Conservation (phyloP, 2,113 vertebrate genomes). For the Phyllostomus discolor region DNA sequence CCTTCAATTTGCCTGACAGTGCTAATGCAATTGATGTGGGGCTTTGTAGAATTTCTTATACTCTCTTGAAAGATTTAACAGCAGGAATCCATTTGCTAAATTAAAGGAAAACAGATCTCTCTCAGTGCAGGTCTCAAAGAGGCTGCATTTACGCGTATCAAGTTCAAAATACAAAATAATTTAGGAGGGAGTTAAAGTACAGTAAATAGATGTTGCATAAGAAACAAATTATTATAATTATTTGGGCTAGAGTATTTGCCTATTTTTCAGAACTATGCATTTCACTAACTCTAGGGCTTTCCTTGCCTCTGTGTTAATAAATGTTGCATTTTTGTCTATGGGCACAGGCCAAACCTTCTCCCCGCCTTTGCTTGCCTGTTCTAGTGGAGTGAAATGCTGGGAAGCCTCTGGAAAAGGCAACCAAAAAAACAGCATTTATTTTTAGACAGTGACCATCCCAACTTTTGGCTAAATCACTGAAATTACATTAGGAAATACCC, state of each 20-base stretch:
- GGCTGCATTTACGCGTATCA: not conserved
- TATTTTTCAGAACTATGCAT: not conserved
- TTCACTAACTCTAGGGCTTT: not conserved
- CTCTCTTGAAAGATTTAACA: conserved; percentile 5
- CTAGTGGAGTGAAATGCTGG: not conserved
- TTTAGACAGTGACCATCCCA: not conserved
- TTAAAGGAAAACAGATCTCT: conserved; percentile 22
- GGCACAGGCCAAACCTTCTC: not conserved
- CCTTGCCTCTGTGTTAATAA: not conserved
- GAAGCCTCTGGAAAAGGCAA: not conserved
- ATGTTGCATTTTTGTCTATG: not conserved
- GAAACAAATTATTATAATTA: not conserved
- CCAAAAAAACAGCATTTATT: not conserved
- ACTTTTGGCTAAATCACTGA: not conserved
- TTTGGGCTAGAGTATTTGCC: not conserved
- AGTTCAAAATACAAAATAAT: conserved; percentile 23
- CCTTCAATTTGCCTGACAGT: not conserved
- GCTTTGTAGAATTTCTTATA: not conserved
- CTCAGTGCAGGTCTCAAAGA: not conserved
- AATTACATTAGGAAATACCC: not conserved
- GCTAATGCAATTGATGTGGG: not conserved
- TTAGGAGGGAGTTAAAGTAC: not conserved
- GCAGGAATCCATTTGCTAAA: not conserved
- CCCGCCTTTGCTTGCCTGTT: not conserved
- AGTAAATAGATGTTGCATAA: not conserved